Evolutionary conservation across 2,797 vertebrate species (phyloP).

Genomic region (Brachyalestes nurse): DNA sequence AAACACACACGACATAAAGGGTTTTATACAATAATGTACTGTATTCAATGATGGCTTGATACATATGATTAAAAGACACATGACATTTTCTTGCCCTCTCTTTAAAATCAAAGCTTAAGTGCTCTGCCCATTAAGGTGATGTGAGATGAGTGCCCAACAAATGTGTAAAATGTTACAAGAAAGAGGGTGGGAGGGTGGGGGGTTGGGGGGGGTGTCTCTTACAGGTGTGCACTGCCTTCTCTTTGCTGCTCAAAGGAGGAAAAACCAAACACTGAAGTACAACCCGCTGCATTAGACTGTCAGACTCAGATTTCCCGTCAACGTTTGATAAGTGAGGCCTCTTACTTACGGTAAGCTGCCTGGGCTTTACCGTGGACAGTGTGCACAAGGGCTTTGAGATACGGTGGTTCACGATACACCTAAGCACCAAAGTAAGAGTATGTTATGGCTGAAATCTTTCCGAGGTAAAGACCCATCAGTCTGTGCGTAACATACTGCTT

Average conservation of each 20-base stretch:
- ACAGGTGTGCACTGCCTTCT: conserved; percentile 28
- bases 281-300: conserved; percentile 10
- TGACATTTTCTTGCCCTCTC: conserved; percentile 73
- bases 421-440: conserved; percentile 34
- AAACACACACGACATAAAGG: conserved; percentile 71
- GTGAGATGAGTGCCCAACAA: conserved; percentile 65
- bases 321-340: neutral
- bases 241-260: conserved; percentile 32
- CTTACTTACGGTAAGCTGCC: neutral
- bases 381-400: conserved; percentile 23
- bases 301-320: neutral
- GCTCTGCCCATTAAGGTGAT: conserved; percentile 65
- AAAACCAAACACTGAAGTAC: conserved; percentile 22
- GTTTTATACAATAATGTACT: conserved; percentile 82
- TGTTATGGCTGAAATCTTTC: conserved; percentile 26
- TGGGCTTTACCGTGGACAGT: conserved; percentile 12
- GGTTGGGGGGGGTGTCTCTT: neutral
- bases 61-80: conserved; percentile 79
- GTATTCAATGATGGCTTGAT: conserved; percentile 81
- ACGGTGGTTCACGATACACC: conserved; percentile 17
- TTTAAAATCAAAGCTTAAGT: conserved; percentile 66
- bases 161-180: conserved; percentile 34
- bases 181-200: neutral
- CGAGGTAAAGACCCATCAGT: conserved; percentile 3
- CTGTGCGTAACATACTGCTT: neutral